These are phyloP conservation scores for Lindbergichthys nudifrons DNA, from an alignment of 2,797 vertebrate species.

Conservation along the genomic window DNA sequence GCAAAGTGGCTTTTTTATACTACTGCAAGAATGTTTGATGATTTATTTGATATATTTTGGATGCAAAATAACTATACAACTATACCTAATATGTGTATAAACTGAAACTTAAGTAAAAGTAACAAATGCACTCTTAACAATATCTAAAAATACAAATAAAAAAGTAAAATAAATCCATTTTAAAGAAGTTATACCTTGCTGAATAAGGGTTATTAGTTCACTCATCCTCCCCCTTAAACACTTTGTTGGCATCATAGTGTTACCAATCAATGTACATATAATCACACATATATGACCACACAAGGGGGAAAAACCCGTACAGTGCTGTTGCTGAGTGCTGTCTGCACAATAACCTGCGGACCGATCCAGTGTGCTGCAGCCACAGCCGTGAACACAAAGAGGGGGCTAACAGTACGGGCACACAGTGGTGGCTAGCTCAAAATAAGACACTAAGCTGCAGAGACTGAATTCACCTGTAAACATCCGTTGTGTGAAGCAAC, in stretches of 20 bases:
- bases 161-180: too few species aligned
- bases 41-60: too few species aligned
- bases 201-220: too few species aligned
- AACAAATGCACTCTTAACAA: too few species aligned
- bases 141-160: too few species aligned
- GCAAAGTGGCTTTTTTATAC: too few species aligned
- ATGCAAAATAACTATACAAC: too few species aligned
- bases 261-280: background rate
- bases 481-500: background rate
- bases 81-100: too few species aligned
- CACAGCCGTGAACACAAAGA: constrained; percentile 47
- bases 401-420: constrained; percentile 7
- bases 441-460: background rate
- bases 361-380: constrained; percentile 43
- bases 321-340: constrained; percentile 35
- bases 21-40: too few species aligned
- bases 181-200: too few species aligned
- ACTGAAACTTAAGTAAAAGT: too few species aligned
- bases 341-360: constrained; percentile 52
- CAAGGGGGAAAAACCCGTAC: constrained; percentile 15
- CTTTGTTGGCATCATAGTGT: background rate
- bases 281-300: background rate
- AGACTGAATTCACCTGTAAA: background rate
- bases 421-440: constrained; percentile 11
- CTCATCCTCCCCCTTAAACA: too few species aligned